Evolutionary conservation across 2,113 vertebrate species (phyloP).

Genomic region (Ctenodactylus gundi): DNA sequence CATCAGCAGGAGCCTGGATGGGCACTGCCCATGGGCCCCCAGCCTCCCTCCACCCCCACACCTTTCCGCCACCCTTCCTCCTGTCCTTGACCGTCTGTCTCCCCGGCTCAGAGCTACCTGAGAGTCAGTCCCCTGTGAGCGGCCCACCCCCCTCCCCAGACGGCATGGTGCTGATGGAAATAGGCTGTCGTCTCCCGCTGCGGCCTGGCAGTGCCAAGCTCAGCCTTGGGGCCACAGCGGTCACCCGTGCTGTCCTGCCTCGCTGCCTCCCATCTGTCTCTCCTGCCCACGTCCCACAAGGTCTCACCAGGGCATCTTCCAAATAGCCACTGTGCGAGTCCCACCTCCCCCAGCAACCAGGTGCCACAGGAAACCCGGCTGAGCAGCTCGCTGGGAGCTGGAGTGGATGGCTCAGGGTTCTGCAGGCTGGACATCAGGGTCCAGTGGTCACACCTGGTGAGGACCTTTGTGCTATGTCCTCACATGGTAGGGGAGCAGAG

Average conservation of each 20-base stretch:
- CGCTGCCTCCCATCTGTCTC: background rate
- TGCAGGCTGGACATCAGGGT: background rate
- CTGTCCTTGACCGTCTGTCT: too few relatives aligned
- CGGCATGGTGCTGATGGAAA: too few relatives aligned
- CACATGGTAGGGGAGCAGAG: background rate
- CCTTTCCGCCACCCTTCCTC: too few relatives aligned
- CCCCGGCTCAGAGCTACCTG: too few relatives aligned
- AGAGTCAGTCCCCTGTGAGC: too few relatives aligned
- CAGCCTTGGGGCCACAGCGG: background rate
- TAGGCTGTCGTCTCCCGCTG: background rate
- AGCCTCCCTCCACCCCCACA: too few relatives aligned
- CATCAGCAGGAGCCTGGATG: too few relatives aligned
- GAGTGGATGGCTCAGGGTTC: background rate
- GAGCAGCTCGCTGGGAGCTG: background rate
- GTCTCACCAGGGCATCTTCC: background rate
- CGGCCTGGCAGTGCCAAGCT: rapidly evolving
- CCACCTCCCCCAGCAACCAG: too few relatives aligned
- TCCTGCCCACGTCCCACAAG: background rate
- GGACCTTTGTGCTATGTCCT: background rate
- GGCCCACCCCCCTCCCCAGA: too few relatives aligned
- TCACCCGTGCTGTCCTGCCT: too few relatives aligned
- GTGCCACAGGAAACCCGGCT: too few relatives aligned
- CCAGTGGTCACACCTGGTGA: background rate
- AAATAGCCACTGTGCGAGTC: background rate
- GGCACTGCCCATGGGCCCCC: too few relatives aligned